Percentiles rank a stretch among this genome's conserved stretches.
Conservation (phyloP, 2,113 vertebrate species). For the Oophaga pumilio region DNA sequence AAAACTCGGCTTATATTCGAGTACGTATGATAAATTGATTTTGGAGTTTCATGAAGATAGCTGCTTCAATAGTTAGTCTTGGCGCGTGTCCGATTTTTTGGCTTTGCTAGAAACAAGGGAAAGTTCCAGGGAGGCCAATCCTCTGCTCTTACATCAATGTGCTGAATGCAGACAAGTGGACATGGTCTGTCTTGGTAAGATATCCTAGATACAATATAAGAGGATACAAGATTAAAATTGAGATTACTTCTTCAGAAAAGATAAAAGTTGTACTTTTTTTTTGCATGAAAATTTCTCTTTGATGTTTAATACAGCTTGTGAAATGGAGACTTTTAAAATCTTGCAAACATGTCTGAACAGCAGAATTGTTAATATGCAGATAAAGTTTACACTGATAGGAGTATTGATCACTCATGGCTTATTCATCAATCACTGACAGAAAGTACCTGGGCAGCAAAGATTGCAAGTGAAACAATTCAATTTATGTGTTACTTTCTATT, state of each 20-base stretch:
- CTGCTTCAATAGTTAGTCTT: too few species aligned
- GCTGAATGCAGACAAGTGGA: too few species aligned
- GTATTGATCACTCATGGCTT: slow-evolving; percentile 51
- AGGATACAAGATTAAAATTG: neutral
- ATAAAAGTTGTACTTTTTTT: neutral
- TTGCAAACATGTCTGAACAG: slow-evolving; percentile 26
- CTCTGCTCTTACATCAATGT: too few species aligned
- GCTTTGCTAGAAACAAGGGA: too few species aligned
- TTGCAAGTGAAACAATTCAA: slow-evolving; percentile 46
- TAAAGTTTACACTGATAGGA: slow-evolving; percentile 49
- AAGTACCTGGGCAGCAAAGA: slow-evolving; percentile 36
- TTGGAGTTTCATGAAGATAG: too few species aligned
- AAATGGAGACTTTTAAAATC: slow-evolving; percentile 12
- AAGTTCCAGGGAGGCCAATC: too few species aligned
- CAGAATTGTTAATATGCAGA: slow-evolving; percentile 55
- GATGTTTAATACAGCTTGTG: neutral
- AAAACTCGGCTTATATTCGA: too few species aligned
- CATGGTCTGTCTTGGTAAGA: neutral
- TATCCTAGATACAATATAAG: neutral
- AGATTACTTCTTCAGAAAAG: neutral
- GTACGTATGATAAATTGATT: too few species aligned
- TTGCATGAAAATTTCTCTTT: neutral
- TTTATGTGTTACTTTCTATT: slow-evolving; percentile 34
- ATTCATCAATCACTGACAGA: slow-evolving; percentile 57
- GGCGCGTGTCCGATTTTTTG: too few species aligned